Evolutionary conservation across 1,140 invertebrate genomes (phyloP).

Genomic region (Macrobrachium rosenbergii): DNA sequence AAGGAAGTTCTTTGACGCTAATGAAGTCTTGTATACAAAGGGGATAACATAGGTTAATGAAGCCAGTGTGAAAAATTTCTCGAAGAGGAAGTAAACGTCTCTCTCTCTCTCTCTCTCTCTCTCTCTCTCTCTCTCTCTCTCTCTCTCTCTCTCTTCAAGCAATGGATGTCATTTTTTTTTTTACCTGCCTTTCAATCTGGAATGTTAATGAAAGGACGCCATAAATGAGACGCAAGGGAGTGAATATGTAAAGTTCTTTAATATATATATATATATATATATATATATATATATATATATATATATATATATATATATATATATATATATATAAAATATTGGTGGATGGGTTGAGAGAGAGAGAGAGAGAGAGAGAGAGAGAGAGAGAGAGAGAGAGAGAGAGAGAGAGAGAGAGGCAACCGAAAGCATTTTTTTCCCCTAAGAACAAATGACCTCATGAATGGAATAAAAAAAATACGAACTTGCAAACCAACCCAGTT

Average conservation of each 20-base stretch:
- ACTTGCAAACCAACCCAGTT: too few species aligned
- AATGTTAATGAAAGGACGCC: too few species aligned
- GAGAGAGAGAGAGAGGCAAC: neutral
- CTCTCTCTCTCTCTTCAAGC: slow-evolving; percentile 18
- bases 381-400: slow-evolving; percentile 34
- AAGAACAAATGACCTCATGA: too few species aligned
- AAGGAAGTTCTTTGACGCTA: too few species aligned
- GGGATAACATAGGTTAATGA: too few species aligned
- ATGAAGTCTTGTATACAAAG: too few species aligned
- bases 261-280: neutral
- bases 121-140: slow-evolving; percentile 30
- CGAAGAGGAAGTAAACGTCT: neutral
- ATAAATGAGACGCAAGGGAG: too few species aligned
- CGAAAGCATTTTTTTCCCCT: too few species aligned
- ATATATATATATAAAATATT: neutral
- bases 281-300: neutral
- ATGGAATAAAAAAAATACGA: too few species aligned
- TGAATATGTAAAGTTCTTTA: too few species aligned
- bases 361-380: slow-evolving; percentile 12
- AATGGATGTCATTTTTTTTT: neutral
- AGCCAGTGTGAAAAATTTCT: too few species aligned
- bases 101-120: slow-evolving; percentile 23
- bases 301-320: neutral
- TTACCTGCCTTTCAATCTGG: too few species aligned
- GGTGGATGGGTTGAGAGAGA: slow-evolving; percentile 14